Base-by-base conservation (phyloP, 2,888 invertebrate genomes). In the Drosophila dives region DNA sequence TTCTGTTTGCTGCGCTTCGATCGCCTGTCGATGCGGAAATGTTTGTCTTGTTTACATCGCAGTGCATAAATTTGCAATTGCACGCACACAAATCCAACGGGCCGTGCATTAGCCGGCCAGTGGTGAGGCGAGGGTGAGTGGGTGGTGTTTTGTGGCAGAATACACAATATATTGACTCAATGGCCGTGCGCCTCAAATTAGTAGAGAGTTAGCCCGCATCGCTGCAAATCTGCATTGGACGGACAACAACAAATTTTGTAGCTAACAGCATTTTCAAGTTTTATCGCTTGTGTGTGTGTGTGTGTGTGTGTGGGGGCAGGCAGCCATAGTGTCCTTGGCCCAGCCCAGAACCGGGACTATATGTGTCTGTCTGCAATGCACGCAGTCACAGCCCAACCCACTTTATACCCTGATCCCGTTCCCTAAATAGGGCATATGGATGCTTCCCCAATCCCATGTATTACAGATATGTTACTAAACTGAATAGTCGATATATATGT, bases 241-340 rank as follows among this genome's bases (percentile, higher is more conserved):
- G 78, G 72, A 77, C 85, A 79, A 67, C 85, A 89, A 75, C 85
- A 89, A 90, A 90, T 90, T 89, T 81, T 89, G 90, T 87, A 84
- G 90, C 90, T 81, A 90, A 86, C 87, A 87, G 85, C 89, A 90
- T 89, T 90, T 90, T 79, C 86, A 87, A 86, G 89, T 86, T 90
- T 81, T 90, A 89, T 90, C 90, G 85, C 70, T 74, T 58, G 42
- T 49, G 55, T 20, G 55, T 33, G 36, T 26, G 33, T 2, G 38
- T 8, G 38, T 8, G 38, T 17, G 56, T 11, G 42, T 23, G 20
- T 26, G 54, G 8, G 62, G 48, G 59, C 20, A 26, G 42, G 53
- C 2, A 38, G 55, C 40, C 55, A 67, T 69, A 75, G 83, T 73
- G 90, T 88, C 90, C 85, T 85, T 85, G 84, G 89, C 89, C 72